A percentile compares a stretch with the other conserved stretches of the same genome.
phyloP scores from a whole-genome alignment of 92 coral and sea anemone genomes.

The Epizoanthus rinbou region DNA sequence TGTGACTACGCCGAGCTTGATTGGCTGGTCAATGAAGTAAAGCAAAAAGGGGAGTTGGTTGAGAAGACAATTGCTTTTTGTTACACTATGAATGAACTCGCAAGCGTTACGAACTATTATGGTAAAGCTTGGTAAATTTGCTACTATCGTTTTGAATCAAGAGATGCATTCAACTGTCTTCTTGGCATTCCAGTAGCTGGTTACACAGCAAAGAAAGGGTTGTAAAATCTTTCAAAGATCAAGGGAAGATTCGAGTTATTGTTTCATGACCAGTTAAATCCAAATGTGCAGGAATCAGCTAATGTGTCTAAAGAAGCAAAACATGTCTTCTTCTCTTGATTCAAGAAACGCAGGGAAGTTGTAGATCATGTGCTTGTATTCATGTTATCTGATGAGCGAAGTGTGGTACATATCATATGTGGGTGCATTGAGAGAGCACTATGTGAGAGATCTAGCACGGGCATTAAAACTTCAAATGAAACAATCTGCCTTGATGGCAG shows the following conservation, averaged over 20 bases:
- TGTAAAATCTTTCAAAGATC: neutral
- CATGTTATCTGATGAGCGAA: neutral
- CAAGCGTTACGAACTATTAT: slow-evolving; percentile 4
- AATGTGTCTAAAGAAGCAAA: no score
- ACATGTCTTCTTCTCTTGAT: no score
- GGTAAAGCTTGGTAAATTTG: neutral
- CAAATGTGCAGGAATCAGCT: no score
- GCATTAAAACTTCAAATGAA: no score
- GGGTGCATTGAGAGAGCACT: no score
- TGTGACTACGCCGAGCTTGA: neutral
- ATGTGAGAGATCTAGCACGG: no score
- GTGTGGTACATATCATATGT: neutral
- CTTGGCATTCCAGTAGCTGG: neutral
- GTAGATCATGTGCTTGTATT: neutral
- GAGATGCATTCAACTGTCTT: no score
- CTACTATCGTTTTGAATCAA: no score
- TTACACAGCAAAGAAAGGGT: neutral
- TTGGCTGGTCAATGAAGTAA: slow-evolving; percentile 40
- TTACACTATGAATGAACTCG: slow-evolving; percentile 28
- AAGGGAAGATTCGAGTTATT: neutral
- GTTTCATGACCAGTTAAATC: slow-evolving; percentile 15
- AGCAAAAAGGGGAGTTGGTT: slow-evolving; percentile 18
- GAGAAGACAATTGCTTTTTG: slow-evolving; percentile 21
- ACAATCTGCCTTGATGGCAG: no score
- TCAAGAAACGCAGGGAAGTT: no score